Conservation (phyloP, 1,140 invertebrate species). For the Sitophilus oryzae region DNA sequence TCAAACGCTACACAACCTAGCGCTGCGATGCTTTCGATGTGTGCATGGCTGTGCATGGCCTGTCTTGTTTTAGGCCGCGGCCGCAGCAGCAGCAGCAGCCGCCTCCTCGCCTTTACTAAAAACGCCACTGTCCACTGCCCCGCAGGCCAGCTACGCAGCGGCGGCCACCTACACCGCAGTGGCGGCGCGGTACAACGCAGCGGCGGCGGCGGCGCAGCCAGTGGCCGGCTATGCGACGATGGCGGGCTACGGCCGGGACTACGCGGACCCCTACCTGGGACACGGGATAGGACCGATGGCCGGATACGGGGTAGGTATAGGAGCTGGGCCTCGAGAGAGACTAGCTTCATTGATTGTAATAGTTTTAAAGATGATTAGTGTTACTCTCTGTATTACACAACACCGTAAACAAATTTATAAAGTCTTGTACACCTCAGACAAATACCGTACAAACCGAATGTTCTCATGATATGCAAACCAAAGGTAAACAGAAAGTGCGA, state of each 20-base stretch:
- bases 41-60: constrained; percentile 51
- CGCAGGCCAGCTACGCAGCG: constrained; percentile 71
- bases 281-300: constrained; percentile 94
- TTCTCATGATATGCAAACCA: no score
- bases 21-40: constrained; percentile 34
- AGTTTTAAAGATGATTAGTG: background rate
- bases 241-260: constrained; percentile 81
- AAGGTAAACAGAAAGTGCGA: no score
- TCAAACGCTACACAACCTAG: background rate
- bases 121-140: constrained; percentile 57
- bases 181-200: constrained; percentile 66
- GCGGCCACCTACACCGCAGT: constrained; percentile 77
- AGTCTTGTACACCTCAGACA: no score
- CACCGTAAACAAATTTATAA: no score
- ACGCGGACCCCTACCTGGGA: constrained; percentile 89
- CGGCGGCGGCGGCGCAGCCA: constrained; percentile 59
- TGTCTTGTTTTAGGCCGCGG: constrained; percentile 56
- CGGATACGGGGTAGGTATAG: constrained; percentile 80
- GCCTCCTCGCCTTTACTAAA: constrained; percentile 48
- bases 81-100: constrained; percentile 59
- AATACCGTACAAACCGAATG: no score
- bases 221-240: constrained; percentile 60
- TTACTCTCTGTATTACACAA: background rate
- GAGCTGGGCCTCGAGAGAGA: background rate
- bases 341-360: no score